Percentiles rank a stretch among this genome's conserved stretches.
phyloP scores from a whole-genome alignment of 2,888 invertebrate genomes.

The Melikaiella ostensackeni region DNA sequence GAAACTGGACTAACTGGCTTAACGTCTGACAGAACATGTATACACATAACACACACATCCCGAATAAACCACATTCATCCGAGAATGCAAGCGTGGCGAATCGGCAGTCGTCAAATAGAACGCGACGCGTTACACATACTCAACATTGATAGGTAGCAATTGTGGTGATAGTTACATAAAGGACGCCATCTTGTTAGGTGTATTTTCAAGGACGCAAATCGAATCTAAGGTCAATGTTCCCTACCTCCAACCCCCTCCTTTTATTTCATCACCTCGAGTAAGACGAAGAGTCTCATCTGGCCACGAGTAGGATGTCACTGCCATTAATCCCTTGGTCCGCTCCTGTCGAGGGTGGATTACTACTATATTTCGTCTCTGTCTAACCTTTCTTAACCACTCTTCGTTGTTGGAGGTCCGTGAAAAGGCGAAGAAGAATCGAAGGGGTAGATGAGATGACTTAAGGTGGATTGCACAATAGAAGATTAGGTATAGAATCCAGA shows the following conservation, averaged over 20 bases:
- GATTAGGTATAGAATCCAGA: constrained; percentile 41
- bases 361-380: constrained; percentile 56
- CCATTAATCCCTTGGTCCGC: constrained; percentile 69
- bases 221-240: constrained; percentile 73
- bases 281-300: constrained; percentile 61
- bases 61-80: constrained; percentile 48
- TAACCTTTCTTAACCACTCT: constrained; percentile 55
- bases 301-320: constrained; percentile 69
- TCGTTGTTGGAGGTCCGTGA: constrained; percentile 6
- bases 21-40: constrained; percentile 51
- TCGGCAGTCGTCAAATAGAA: constrained; percentile 64
- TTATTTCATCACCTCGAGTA: constrained; percentile 32
- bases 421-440: constrained; percentile 24
- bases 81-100: constrained; percentile 64
- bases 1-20: constrained; percentile 70
- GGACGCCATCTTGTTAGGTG: constrained; percentile 66
- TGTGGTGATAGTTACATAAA: constrained; percentile 72
- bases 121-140: constrained; percentile 52
- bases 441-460: constrained; percentile 34
- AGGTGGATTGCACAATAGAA: constrained; percentile 40
- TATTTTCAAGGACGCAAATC: constrained; percentile 73
- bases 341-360: constrained; percentile 62
- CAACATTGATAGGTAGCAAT: constrained; percentile 47
- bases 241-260: constrained; percentile 49
- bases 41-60: not conserved